Evolutionary conservation across 2,113 vertebrate species (phyloP).

Genomic region (Bungarus multicinctus): DNA sequence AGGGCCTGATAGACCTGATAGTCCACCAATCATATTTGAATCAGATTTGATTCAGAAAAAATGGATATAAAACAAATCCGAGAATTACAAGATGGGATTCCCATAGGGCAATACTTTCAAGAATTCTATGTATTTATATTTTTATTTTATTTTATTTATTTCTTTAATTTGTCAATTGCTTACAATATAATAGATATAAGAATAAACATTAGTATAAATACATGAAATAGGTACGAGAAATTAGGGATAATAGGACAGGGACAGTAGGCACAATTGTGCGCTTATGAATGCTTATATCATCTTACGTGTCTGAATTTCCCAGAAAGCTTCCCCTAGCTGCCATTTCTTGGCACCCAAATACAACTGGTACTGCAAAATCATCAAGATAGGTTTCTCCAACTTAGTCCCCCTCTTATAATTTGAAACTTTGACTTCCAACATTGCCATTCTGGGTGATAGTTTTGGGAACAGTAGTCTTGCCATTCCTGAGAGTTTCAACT

Average conservation of each 20-base stretch:
- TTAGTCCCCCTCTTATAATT: background rate
- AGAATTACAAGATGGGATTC: background rate
- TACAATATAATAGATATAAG: too few species aligned
- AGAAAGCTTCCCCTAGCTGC: background rate
- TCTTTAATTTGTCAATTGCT: too few species aligned
- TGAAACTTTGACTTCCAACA: background rate
- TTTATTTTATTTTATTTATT: too few species aligned
- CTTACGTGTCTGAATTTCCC: background rate
- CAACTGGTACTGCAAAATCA: background rate
- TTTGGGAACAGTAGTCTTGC: background rate
- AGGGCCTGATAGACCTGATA: background rate
- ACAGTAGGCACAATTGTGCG: too few species aligned
- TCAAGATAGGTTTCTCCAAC: background rate
- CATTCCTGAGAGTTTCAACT: background rate
- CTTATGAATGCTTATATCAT: background rate
- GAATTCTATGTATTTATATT: background rate
- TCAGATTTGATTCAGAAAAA: background rate
- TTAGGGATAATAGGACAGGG: too few species aligned
- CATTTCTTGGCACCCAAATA: background rate
- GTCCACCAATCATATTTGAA: background rate
- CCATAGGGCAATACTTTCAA: background rate
- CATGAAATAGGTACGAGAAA: too few species aligned
- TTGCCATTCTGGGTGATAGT: background rate
- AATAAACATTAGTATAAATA: too few species aligned
- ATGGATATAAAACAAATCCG: background rate